Evolutionary conservation across 2,888 invertebrate genomes (phyloP).

Genomic region (Apodemia zela): DNA sequence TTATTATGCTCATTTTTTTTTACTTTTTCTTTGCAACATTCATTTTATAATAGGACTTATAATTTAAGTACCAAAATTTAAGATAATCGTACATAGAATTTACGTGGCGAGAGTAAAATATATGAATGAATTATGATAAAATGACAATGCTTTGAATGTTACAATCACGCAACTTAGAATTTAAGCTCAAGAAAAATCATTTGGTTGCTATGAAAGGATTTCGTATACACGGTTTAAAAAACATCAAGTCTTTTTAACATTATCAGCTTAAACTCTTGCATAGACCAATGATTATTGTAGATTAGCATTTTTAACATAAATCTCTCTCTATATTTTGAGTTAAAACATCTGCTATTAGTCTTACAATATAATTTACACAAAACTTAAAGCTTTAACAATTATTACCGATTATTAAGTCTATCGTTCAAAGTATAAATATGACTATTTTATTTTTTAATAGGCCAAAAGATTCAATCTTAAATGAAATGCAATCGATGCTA

Average conservation of each 20-base stretch:
- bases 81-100: background rate
- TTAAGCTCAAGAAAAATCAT: too few species aligned
- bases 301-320: background rate
- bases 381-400: background rate
- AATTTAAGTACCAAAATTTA: conserved; percentile 13
- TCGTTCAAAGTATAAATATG: background rate
- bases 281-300: too few species aligned
- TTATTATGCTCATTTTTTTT: conserved; percentile 7
- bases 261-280: too few species aligned
- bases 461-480: background rate
- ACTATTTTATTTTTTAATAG: background rate
- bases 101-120: background rate
- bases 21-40: conserved; percentile 9
- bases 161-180: background rate
- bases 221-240: background rate
- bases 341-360: background rate
- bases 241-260: background rate
- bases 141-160: background rate
- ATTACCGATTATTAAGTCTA: background rate
- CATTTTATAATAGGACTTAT: conserved; percentile 1
- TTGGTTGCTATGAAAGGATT: too few species aligned
- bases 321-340: background rate
- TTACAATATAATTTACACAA: background rate
- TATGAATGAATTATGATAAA: too few species aligned
- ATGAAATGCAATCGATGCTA: background rate